Evolutionary conservation across 2,113 vertebrate genomes (phyloP), one percentile per base, ranked within the genome.

Genomic region (Gambusia affinis): DNA sequence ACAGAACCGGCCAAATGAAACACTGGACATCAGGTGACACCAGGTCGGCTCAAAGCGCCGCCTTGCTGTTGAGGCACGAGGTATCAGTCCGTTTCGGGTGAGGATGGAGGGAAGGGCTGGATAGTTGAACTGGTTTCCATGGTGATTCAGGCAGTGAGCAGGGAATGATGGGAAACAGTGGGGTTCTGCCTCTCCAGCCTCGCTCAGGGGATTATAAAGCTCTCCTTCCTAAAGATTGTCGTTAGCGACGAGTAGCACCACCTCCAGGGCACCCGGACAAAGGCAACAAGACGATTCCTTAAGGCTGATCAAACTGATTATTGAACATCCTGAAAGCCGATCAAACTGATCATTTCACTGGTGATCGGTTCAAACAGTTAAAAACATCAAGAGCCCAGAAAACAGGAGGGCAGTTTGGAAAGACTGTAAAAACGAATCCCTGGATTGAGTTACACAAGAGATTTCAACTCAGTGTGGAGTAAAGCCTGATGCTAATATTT

Each of bases 1-100:
- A 65, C 75, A 86, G 78, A 83, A 78, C 74, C 79, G 66, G 80
- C 31, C 75, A 24, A 90, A 95, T 95, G 93, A 95, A 96, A 8
- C 3, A 62, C 12, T 37, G 35, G 35, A 90, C 73, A 75, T 39
- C 93, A 94, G 94, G 92, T 94, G 94, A 94, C 82, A 94, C 94
- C 94, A 91, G 94, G 93, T 93, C 91, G 14, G 80, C 80, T 80
- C 11, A 86, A 85, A 91, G 83, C 4, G 1, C 80, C 82, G 73
- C 95, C 96, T 94, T 91, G 95, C 94, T 93, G 94, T 95, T 96
- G 96, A 98, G 97, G 97, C 97, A 97, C 97, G 95, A 96, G 95
- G 96, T 93, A 92, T 92, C 80, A 81, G 81, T 94, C 80, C 80
- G 81, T 89, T 82, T 73, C 76, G 61, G 76, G 42, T 74, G 80